These are phyloP conservation scores for Steinernema khuongi DNA, from an alignment of 1,140 invertebrate species.

Conservation along the genomic window DNA sequence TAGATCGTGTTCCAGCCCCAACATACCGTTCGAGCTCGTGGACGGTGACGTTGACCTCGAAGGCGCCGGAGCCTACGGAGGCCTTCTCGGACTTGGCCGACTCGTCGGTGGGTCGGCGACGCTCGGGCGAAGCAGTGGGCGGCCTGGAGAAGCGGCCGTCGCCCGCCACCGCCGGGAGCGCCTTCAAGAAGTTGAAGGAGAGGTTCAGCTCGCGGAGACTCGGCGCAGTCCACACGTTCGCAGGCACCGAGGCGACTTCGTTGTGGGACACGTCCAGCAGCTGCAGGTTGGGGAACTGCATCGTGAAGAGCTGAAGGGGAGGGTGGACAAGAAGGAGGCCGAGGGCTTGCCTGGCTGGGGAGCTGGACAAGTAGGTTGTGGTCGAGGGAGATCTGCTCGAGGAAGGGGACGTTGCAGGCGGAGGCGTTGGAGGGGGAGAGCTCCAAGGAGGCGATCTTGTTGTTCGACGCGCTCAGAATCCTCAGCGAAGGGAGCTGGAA, in stretches of 20 bases:
- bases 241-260: conserved; percentile 77
- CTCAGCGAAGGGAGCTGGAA: conserved; percentile 74
- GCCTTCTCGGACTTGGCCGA: background rate
- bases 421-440: background rate
- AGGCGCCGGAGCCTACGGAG: background rate
- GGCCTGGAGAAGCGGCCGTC: background rate
- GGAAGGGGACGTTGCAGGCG: conserved; percentile 63
- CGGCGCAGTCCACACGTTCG: conserved; percentile 80
- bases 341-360: conserved; percentile 33
- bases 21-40: conserved; percentile 14
- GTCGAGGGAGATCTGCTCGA: conserved; percentile 76
- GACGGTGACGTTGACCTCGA: conserved; percentile 17
- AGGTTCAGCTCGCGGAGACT: conserved; percentile 82
- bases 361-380: conserved; percentile 41
- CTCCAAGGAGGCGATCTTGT: background rate
- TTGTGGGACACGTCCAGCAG: conserved; percentile 88
- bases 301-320: conserved; percentile 72
- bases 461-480: conserved; percentile 19
- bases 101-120: background rate
- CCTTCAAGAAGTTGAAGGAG: conserved; percentile 75
- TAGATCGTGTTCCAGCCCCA: background rate
- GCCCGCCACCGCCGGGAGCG: background rate
- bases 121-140: background rate
- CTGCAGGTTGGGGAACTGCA: conserved; percentile 70
- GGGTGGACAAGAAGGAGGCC: conserved; percentile 73